A percentile compares a stretch with the other conserved stretches of the same genome.
Evolutionary conservation across 2,113 vertebrate genomes (phyloP).

Genomic region (Lethenteron reissneri): DNA sequence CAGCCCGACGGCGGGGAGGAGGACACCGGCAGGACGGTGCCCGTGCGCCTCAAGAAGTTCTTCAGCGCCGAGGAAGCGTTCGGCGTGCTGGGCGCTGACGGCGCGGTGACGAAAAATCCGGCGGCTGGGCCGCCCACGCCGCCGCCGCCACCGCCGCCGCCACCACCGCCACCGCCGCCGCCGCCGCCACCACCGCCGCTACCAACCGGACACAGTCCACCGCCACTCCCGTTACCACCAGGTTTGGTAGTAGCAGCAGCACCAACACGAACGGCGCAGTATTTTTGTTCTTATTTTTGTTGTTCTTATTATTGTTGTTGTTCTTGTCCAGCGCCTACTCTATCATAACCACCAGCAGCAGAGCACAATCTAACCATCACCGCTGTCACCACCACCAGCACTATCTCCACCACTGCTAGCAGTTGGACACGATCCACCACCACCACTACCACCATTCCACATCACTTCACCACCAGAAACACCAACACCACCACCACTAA

Average conservation of each 20-base stretch:
- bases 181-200: background rate
- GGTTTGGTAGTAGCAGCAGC: background rate
- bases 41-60: background rate
- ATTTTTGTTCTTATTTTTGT: background rate
- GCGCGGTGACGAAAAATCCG: background rate
- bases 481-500: too few species aligned
- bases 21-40: background rate
- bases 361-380: background rate
- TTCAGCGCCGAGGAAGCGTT: background rate
- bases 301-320: background rate
- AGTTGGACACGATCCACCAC: background rate
- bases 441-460: too few species aligned
- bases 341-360: background rate
- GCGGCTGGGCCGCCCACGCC: background rate
- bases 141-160: background rate
- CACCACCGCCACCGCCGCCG: background rate
- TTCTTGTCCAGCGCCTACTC: background rate
- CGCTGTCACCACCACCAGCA: background rate
- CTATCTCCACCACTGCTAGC: background rate
- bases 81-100: background rate
- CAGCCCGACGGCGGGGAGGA: background rate
- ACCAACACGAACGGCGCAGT: background rate
- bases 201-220: background rate
- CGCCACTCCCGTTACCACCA: background rate
- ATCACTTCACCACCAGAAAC: too few species aligned